Evolutionary conservation across 92 coral and sea anemone species (phyloP), one percentile per base, ranked within the genome.

Genomic region (Galaxea fascicularis): DNA sequence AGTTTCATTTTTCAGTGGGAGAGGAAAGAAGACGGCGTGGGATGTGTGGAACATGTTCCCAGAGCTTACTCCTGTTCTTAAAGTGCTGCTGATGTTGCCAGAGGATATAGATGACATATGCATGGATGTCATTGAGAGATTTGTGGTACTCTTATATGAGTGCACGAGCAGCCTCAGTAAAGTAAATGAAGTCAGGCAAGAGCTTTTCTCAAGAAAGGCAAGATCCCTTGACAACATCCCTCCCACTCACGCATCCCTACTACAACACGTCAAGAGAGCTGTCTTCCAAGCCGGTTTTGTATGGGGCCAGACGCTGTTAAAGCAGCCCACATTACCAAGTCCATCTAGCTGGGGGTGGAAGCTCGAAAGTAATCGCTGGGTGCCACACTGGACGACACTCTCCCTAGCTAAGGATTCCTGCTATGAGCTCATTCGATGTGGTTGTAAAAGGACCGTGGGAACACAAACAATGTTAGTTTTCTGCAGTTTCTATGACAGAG

Each of bases 1-100:
- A 13, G 92, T 89, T 18, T 89, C 92, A 45, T 84, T 89, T 59
- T 90, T 86, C 72, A 52, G 87, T 13, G 93, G 90, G 17, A 65
- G 85, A 13, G 85, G 93, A 21, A 86, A 76, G 53, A 67, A 49
- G 59, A 84, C 73, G 0, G 73, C 52, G 51, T 67, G 73, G 82
- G 88, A 75, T 15, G 66, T 65, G 18, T 84, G 88, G 82, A 62
- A 45, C n/a, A 68, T 76, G 45, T 84, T 64, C 18, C 83, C 83
- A 0, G 91, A 87, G 28, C 72, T 87, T 4, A 80, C 86, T 31
- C 78, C 85, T 22, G 77, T 31, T 17, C 47, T 85, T 26, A 84
- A 71, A 22, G 18, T 74, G 17, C n/a, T 73, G 60, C 59, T 44
- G 29, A 35, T 11, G 59, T 27, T 51, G 56, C 57, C 74, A 35